phyloP scores from a whole-genome alignment of 2,888 invertebrate genomes.

The Phrixothrix hirtus region DNA sequence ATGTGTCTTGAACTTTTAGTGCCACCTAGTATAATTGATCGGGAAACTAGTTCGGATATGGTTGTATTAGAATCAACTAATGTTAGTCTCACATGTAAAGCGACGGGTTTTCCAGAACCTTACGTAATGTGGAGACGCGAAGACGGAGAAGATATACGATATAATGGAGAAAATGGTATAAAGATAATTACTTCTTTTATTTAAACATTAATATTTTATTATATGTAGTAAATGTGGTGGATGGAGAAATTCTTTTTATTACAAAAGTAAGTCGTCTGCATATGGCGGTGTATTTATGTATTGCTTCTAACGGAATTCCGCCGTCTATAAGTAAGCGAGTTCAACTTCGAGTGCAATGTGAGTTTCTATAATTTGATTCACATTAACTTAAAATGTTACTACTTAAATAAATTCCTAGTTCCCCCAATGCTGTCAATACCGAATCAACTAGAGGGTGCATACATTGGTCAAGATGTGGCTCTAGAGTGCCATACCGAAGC shows the following conservation, averaged over 20 bases:
- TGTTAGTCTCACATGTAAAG: slow-evolving; percentile 85
- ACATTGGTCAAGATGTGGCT: slow-evolving; percentile 84
- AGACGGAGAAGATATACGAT: slow-evolving; percentile 86
- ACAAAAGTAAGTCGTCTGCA: slow-evolving; percentile 87
- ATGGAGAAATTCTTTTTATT: slow-evolving; percentile 83
- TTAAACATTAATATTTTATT: slow-evolving; percentile 13
- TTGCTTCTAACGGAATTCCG: slow-evolving; percentile 90
- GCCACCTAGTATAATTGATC: slow-evolving; percentile 86
- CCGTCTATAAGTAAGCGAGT: slow-evolving; percentile 88
- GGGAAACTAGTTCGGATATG: slow-evolving; percentile 89
- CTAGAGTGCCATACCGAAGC: slow-evolving; percentile 91
- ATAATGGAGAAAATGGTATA: slow-evolving; percentile 84
- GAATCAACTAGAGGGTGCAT: slow-evolving; percentile 89
- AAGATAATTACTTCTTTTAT: slow-evolving; percentile 2
- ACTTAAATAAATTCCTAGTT: slow-evolving; percentile 62
- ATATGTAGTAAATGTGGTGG: slow-evolving; percentile 80
- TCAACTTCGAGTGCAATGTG: slow-evolving; percentile 80
- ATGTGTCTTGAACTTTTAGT: slow-evolving; percentile 64
- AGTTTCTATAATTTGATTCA: slow-evolving; percentile 59
- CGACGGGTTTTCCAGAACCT: slow-evolving; percentile 86
- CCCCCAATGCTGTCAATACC: slow-evolving; percentile 93
- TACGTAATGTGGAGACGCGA: slow-evolving; percentile 92
- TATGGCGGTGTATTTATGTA: slow-evolving; percentile 92
- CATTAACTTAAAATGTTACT: slow-evolving; percentile 10
- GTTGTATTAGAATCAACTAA: slow-evolving; percentile 88